Evolutionary conservation across 1,140 invertebrate genomes (phyloP).

Genomic region (Antheraea pernyi): DNA sequence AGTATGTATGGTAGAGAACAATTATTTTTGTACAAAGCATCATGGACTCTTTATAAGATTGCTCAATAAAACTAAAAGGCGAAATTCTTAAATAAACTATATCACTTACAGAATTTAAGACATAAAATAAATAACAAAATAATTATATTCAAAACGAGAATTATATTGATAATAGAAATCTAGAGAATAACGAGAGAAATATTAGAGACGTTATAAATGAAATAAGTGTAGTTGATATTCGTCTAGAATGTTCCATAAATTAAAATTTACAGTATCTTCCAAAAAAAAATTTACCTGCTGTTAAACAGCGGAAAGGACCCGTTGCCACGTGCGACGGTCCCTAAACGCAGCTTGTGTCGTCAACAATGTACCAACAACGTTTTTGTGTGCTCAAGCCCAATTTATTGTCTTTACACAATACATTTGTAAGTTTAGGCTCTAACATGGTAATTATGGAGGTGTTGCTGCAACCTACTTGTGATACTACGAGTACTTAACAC

Average conservation of each 20-base stretch:
- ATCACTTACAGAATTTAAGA: no score
- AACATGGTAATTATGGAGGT: constrained; percentile 11
- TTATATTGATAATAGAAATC: no score
- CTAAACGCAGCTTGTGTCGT: constrained; percentile 45
- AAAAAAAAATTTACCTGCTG: constrained; percentile 72
- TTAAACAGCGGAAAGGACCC: constrained; percentile 62
- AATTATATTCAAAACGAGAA: no score
- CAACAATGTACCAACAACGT: constrained; percentile 18
- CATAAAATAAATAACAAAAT: no score
- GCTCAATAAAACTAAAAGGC: no score
- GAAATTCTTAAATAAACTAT: no score
- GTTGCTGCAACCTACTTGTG: constrained; percentile 1
- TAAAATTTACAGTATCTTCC: constrained; percentile 38
- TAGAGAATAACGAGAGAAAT: no score
- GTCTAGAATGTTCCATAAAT: constrained; percentile 55
- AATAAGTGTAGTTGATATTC: constrained; percentile 24
- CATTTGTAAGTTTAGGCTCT: constrained; percentile 21
- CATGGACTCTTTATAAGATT: no score
- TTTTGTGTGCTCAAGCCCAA: constrained; percentile 27
- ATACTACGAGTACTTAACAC: background rate
- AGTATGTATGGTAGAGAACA: no score
- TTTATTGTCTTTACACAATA: constrained; percentile 26
- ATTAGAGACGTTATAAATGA: background rate
- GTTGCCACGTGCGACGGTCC: constrained; percentile 65
- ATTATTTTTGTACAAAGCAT: no score